A percentile compares a stretch with the other conserved stretches of the same genome.
Evolutionary conservation across 2,888 invertebrate genomes (phyloP).

Genomic region (Apamea epomidion): DNA sequence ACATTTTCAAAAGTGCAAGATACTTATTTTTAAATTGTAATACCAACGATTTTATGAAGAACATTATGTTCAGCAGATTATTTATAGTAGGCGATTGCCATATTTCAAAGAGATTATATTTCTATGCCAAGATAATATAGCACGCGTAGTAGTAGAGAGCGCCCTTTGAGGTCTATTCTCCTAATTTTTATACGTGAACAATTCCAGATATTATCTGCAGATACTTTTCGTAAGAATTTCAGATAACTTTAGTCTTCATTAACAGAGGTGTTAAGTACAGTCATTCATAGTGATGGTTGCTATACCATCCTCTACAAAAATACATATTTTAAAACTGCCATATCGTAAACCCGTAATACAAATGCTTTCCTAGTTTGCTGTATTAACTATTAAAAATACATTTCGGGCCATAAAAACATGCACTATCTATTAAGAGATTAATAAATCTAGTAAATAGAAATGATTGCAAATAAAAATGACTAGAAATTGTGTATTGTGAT

Average conservation of each 20-base stretch:
- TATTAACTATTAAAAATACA: conserved; percentile 40
- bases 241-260: conserved; percentile 30
- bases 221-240: conserved; percentile 19
- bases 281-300: conserved; percentile 3
- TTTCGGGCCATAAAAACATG: conserved; percentile 42
- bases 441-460: conserved; percentile 45
- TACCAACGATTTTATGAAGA: conserved; percentile 77
- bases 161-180: conserved; percentile 53
- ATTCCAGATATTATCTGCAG: conserved; percentile 23
- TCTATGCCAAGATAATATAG: conserved; percentile 68
- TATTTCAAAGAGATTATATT: conserved; percentile 68
- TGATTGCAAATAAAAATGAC: conserved; percentile 67
- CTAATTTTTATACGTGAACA: conserved; percentile 20
- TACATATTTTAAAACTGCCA: conserved; percentile 36
- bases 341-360: conserved; percentile 49
- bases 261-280: conserved; percentile 44
- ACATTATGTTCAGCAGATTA: conserved; percentile 68
- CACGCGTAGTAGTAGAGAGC: conserved; percentile 69
- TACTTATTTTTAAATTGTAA: conserved; percentile 85
- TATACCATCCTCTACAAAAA: conserved; percentile 23
- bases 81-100: conserved; percentile 67
- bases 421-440: conserved; percentile 47
- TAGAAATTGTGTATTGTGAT: conserved; percentile 69
- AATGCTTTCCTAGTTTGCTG: conserved; percentile 37
- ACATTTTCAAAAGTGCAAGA: conserved; percentile 84